Evolutionary conservation across 2,888 invertebrate species (phyloP).

Genomic region (Drosophila fulvimacula): DNA sequence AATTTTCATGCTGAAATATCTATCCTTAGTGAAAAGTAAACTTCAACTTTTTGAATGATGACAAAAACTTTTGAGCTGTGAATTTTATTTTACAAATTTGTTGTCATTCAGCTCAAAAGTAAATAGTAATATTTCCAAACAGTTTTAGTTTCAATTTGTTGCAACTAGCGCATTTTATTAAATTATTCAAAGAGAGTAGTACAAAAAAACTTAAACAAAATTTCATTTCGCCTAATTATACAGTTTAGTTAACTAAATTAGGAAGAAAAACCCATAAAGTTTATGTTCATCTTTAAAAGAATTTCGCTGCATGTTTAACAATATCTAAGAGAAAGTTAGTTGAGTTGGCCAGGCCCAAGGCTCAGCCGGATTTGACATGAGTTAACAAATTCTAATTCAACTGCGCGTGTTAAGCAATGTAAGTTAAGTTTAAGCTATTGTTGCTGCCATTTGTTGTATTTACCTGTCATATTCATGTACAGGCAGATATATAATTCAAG

Average conservation of each 20-base stretch:
- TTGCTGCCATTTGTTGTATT: conserved; percentile 10
- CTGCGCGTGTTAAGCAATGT: conserved; percentile 4
- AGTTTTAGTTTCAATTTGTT: conserved; percentile 43
- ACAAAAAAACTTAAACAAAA: conserved; percentile 64
- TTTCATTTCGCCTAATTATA: conserved; percentile 35
- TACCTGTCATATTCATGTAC: conserved; percentile 12
- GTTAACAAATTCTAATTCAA: conserved; percentile 19
- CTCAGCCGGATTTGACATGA: conserved; percentile 2
- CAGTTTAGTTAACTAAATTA: conserved; percentile 19
- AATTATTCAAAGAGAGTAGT: conserved; percentile 61
- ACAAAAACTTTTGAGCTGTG: background rate
- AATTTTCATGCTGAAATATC: background rate
- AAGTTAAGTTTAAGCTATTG: conserved; percentile 16
- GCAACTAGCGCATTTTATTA: conserved; percentile 68
- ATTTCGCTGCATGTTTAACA: conserved; percentile 42
- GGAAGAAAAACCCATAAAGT: conserved; percentile 23
- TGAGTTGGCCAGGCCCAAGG: conserved; percentile 12
- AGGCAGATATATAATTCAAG: conserved; percentile 16
- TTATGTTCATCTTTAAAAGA: conserved; percentile 26
- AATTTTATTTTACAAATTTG: background rate
- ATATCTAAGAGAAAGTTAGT: conserved; percentile 17
- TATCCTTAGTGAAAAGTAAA: too few relatives aligned
- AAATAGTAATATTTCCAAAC: background rate
- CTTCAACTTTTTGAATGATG: background rate
- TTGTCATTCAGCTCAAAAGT: too few relatives aligned